A percentile compares a stretch with the other conserved stretches of the same genome.
phyloP scores from a whole-genome alignment of 2,797 vertebrate genomes.

The Acanthurus lineatus region DNA sequence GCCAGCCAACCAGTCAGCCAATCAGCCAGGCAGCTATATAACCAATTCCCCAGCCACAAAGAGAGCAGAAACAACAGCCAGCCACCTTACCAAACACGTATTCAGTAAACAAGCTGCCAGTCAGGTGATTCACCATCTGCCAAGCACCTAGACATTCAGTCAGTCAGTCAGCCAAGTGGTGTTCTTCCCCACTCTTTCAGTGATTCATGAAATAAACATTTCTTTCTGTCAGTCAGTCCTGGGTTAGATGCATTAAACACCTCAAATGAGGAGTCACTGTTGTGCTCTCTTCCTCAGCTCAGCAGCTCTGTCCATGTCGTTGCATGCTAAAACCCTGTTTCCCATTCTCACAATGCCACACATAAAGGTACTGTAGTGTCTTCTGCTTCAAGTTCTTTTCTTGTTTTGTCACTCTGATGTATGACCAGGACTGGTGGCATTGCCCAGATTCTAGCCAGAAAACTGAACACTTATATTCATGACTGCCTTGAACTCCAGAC shows the following conservation, averaged over 20 bases:
- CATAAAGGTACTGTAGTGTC: slow-evolving; percentile 9
- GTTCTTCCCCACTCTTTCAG: slow-evolving; percentile 8
- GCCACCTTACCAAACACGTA: slow-evolving; percentile 44
- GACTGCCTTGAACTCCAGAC: slow-evolving; percentile 31
- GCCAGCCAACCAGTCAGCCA: slow-evolving; percentile 48
- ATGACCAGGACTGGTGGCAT: neutral
- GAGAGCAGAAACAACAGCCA: slow-evolving; percentile 37
- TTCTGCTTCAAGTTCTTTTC: slow-evolving; percentile 21
- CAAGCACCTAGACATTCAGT: slow-evolving; percentile 21
- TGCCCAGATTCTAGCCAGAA: slow-evolving; percentile 1
- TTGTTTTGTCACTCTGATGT: slow-evolving; percentile 30
- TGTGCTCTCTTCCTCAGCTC: slow-evolving; percentile 25
- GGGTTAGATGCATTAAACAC: slow-evolving; percentile 24
- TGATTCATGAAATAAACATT: slow-evolving; percentile 35
- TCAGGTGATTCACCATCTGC: slow-evolving; percentile 69
- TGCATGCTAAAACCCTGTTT: slow-evolving; percentile 50
- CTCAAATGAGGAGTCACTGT: slow-evolving; percentile 22
- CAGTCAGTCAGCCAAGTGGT: slow-evolving; percentile 16
- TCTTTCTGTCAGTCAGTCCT: slow-evolving; percentile 14
- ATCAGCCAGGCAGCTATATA: slow-evolving; percentile 45
- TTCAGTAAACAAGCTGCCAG: slow-evolving; percentile 46
- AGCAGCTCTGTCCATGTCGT: slow-evolving; percentile 27
- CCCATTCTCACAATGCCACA: neutral
- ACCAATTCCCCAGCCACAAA: slow-evolving; percentile 48
- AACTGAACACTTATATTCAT: slow-evolving; percentile 30